Conservation (phyloP, 2,888 invertebrate genomes). For the Glyphotaelius pellucidus region DNA sequence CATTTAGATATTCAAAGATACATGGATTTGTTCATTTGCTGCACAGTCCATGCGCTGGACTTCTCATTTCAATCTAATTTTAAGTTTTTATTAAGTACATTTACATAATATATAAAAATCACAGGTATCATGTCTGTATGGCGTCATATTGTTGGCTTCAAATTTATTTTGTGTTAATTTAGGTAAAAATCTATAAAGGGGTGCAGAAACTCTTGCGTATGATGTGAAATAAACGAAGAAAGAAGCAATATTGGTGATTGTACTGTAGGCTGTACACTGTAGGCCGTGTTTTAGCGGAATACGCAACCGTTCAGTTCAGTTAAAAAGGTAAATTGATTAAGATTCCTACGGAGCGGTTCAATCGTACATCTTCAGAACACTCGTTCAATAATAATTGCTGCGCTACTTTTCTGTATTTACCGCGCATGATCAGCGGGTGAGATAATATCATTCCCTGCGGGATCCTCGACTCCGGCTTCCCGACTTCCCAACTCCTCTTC, state of each 20-base stretch:
- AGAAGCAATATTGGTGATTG: not conserved
- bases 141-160: no score
- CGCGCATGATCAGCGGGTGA: constrained; percentile 35
- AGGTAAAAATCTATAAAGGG: not conserved
- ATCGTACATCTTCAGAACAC: constrained; percentile 25
- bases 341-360: not conserved
- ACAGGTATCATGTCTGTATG: no score
- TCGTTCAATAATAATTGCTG: constrained; percentile 27
- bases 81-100: no score
- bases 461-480: constrained; percentile 10
- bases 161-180: no score
- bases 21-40: no score
- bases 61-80: no score
- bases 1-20: no score
- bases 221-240: no score
- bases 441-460: constrained; percentile 49
- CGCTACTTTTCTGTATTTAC: constrained; percentile 27
- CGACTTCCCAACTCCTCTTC: not conserved
- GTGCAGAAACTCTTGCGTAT: not conserved
- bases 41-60: no score
- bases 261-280: not conserved
- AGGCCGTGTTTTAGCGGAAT: not conserved
- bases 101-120: no score
- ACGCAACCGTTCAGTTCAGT: not conserved
- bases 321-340: not conserved